Evolutionary conservation across 2,113 vertebrate species (phyloP), one percentile per base, ranked within the genome.

Genomic region (Macquaria ambigua): DNA sequence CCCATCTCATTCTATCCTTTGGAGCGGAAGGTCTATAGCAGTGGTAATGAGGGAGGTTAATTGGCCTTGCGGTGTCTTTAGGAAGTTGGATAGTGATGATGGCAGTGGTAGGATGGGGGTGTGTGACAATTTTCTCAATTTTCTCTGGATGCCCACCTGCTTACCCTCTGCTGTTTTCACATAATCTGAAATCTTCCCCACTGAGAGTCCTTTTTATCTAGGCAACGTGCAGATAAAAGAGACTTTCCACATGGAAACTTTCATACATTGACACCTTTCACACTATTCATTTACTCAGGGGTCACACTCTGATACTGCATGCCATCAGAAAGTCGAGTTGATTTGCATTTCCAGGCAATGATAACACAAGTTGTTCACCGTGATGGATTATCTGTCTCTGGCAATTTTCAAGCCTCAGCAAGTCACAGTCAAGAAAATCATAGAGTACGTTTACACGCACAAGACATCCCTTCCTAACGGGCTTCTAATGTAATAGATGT

Each of bases 21-120:
- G 58, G 80, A 86, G 77, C 66, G 50, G 74, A 82, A 82, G 70
- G 80, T 79, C 89, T 61, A 50, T 52, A 50, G 77, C 64, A 41
- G 81, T 12, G 74, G 66, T 88, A 74, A 87, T 74, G 73, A 89
- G 58, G 79, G 64, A 86, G 85, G 83, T 89, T 94, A 92, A 92
- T 89, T 90, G 84, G 89, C 79, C 84, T 82, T 76, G 82, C 87
- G 74, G 75, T 74, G 87, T 85, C 70, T 90, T 90, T 85, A 68
- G 79, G 77, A 85, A 64, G 78, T 58, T 77, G 56, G 72, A 79
- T 74, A 69, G 72, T 66, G 78, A 81, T 4, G 34, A 55, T 64
- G 61, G 41, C 39, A 21, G 50, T 9, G 37, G 43, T 55, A 21
- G 34, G 41, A n/a, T 53, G 31, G 31, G 55, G 64, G 64, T 9